These are phyloP conservation scores for Meandrusa payeni DNA, from an alignment of 2,888 invertebrate genomes.

Conservation along the genomic window DNA sequence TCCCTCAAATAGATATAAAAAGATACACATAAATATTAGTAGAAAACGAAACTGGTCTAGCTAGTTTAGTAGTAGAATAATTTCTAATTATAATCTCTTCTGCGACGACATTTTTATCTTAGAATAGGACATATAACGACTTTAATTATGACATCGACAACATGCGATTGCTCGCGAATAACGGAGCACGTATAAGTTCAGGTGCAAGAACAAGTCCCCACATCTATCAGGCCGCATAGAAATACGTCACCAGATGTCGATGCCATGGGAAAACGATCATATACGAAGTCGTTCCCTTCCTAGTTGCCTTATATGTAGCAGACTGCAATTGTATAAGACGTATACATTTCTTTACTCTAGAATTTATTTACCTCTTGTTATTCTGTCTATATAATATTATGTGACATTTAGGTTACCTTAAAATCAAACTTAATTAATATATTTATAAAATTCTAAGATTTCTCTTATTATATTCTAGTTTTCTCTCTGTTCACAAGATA, in stretches of 20 bases:
- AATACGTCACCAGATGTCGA: constrained; percentile 60
- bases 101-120: not conserved
- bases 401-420: too few relatives aligned
- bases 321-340: constrained; percentile 38
- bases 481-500: too few relatives aligned
- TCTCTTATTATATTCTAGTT: too few relatives aligned
- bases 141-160: not conserved
- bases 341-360: constrained; percentile 24
- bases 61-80: too few relatives aligned
- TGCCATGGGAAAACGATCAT: constrained; percentile 67
- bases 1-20: too few relatives aligned
- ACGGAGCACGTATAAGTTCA: constrained; percentile 53
- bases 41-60: too few relatives aligned
- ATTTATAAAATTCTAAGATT: too few relatives aligned
- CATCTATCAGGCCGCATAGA: constrained; percentile 55
- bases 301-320: constrained; percentile 66
- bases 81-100: too few relatives aligned
- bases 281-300: constrained; percentile 52
- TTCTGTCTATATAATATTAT: too few relatives aligned
- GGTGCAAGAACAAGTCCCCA: constrained; percentile 57
- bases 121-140: not conserved
- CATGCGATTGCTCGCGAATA: constrained; percentile 7
- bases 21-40: too few relatives aligned
- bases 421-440: too few relatives aligned
- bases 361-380: constrained; percentile 12